A percentile compares a stretch with the other conserved stretches of the same genome.
Evolutionary conservation across 23 tunicate genomes (phyloP).

Genomic region (Phallusia fumigata): DNA sequence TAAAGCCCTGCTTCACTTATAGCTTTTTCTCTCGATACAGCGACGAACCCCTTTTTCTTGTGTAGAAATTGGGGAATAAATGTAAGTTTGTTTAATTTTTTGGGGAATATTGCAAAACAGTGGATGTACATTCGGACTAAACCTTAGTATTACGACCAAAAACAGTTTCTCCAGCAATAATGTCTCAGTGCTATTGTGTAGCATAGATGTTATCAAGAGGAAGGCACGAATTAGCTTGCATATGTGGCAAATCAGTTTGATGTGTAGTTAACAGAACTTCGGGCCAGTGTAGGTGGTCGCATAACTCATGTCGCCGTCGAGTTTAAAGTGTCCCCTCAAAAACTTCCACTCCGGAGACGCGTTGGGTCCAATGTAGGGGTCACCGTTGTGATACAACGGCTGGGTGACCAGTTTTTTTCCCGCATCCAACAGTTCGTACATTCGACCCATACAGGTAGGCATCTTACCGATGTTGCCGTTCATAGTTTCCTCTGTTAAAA

Average conservation of each 20-base stretch:
- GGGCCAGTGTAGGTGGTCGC: background rate
- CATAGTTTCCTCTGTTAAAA: constrained; percentile 30
- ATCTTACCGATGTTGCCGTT: constrained; percentile 36
- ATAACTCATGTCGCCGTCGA: background rate
- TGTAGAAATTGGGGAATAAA: too few relatives aligned
- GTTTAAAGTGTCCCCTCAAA: background rate
- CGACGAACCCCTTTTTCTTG: too few relatives aligned
- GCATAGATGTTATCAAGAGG: too few relatives aligned
- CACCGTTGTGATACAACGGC: constrained; percentile 23
- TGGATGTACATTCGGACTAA: too few relatives aligned
- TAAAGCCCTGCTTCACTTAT: too few relatives aligned
- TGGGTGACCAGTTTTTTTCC: constrained; percentile 48
- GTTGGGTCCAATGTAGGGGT: constrained; percentile 3
- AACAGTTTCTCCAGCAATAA: too few relatives aligned
- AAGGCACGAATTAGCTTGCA: background rate
- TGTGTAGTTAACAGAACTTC: background rate
- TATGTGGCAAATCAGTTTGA: background rate
- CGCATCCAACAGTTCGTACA: constrained; percentile 44
- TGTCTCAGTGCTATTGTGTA: too few relatives aligned
- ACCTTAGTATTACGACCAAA: too few relatives aligned
- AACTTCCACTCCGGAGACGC: constrained; percentile 46
- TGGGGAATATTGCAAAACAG: too few relatives aligned
- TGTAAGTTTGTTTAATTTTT: too few relatives aligned
- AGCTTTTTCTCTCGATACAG: too few relatives aligned
- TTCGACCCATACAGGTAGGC: constrained; percentile 61